Percentiles rank a stretch among this genome's conserved stretches.
These are phyloP conservation scores for Heliconius ismenius DNA, from an alignment of 2,888 invertebrate species.

Conservation along the genomic window DNA sequence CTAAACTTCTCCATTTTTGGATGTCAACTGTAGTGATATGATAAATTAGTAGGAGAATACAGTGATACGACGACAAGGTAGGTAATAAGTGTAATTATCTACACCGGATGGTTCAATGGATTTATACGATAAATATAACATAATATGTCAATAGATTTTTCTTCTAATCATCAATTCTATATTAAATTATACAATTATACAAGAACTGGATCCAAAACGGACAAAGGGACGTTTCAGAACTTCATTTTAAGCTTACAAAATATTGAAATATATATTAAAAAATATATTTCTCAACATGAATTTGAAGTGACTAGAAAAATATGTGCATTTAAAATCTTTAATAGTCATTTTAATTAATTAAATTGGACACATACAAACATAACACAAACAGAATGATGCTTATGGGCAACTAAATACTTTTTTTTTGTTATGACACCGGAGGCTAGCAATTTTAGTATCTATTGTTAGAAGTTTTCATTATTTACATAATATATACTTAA, in stretches of 20 bases:
- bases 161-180: not conserved
- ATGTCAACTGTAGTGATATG: constrained; percentile 6
- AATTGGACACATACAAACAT: too few relatives aligned
- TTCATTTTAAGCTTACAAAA: not conserved
- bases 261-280: too few relatives aligned
- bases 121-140: not conserved
- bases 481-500: not conserved
- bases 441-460: not conserved
- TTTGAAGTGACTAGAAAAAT: too few relatives aligned
- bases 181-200: not conserved
- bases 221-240: not conserved
- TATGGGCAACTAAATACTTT: not conserved
- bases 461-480: constrained; percentile 3
- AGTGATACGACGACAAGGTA: not conserved
- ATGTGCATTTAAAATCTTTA: too few relatives aligned
- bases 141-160: not conserved
- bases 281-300: too few relatives aligned
- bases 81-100: not conserved
- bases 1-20: constrained; percentile 14
- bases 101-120: not conserved
- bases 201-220: not conserved
- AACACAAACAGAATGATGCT: not conserved
- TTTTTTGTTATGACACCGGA: not conserved
- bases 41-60: constrained; percentile 5
- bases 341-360: too few relatives aligned